A percentile compares a stretch with the other conserved stretches of the same genome.
Evolutionary conservation across 2,797 vertebrate genomes (phyloP).

Genomic region (Nannoperca australis): DNA sequence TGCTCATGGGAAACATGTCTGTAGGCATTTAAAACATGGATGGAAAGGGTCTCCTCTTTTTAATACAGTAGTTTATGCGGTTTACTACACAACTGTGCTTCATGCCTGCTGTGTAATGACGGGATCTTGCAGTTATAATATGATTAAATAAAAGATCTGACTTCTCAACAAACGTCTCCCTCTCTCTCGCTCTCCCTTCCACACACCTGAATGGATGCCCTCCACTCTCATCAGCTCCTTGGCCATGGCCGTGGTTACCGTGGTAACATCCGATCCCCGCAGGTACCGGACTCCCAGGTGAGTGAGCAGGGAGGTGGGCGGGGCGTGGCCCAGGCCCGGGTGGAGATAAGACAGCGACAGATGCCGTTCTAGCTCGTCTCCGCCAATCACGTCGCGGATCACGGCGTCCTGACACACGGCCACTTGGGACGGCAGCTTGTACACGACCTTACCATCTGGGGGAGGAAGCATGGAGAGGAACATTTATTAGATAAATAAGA

Average conservation of each 20-base stretch:
- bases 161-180: neutral
- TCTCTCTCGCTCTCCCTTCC: neutral
- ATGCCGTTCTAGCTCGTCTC: slow-evolving; percentile 82
- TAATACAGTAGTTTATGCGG: neutral
- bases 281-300: slow-evolving; percentile 85
- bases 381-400: slow-evolving; percentile 84
- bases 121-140: neutral
- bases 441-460: slow-evolving; percentile 79
- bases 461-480: neutral
- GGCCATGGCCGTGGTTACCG: slow-evolving; percentile 85
- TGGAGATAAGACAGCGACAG: slow-evolving; percentile 87
- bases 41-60: neutral
- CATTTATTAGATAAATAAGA: neutral
- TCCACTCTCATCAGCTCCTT: slow-evolving; percentile 77
- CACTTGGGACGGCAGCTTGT: slow-evolving; percentile 87
- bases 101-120: neutral
- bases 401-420: slow-evolving; percentile 85
- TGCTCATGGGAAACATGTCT: neutral
- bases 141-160: neutral
- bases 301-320: slow-evolving; percentile 80
- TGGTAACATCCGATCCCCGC: slow-evolving; percentile 81
- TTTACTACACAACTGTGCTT: neutral
- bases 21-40: neutral
- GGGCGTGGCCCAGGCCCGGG: slow-evolving; percentile 74
- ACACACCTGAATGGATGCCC: slow-evolving; percentile 76